phyloP scores from a whole-genome alignment of 1,140 invertebrate species.

The Eurosta solidaginis region DNA sequence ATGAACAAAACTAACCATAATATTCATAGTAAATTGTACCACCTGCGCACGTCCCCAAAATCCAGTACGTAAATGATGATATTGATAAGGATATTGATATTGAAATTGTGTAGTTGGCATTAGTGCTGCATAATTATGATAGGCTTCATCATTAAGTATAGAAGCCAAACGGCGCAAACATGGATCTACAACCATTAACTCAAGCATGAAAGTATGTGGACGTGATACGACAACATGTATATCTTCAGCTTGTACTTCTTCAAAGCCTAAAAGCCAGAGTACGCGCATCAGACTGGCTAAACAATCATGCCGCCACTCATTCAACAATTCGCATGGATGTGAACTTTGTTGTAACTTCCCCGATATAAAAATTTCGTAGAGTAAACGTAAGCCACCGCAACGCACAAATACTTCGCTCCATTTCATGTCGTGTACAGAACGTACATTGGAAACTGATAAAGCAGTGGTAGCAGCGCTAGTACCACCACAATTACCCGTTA shows the following conservation, averaged over 20 bases:
- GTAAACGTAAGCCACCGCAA: conserved; percentile 81
- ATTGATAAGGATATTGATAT: conserved; percentile 60
- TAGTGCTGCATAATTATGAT: conserved; percentile 59
- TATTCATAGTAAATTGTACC: conserved; percentile 79
- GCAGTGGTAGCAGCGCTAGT: neutral
- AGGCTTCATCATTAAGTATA: conserved; percentile 84
- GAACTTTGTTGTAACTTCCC: conserved; percentile 70
- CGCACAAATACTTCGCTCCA: conserved; percentile 84
- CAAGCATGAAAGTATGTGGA: conserved; percentile 74
- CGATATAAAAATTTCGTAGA: conserved; percentile 91
- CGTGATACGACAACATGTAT: conserved; percentile 69
- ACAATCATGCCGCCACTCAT: conserved; percentile 94
- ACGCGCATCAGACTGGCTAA: conserved; percentile 77
- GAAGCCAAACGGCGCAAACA: conserved; percentile 82
- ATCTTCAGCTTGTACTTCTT: conserved; percentile 65
- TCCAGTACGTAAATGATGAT: conserved; percentile 81
- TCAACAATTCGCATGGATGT: conserved; percentile 67
- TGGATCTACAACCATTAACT: conserved; percentile 80
- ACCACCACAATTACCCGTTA: conserved; percentile 25
- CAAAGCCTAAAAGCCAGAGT: conserved; percentile 82
- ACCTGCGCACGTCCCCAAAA: conserved; percentile 86
- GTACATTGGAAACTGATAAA: neutral
- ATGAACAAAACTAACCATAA: conserved; percentile 83
- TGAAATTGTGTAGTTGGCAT: conserved; percentile 62
- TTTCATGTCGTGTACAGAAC: conserved; percentile 38